These are phyloP conservation scores for Apis laboriosa DNA, from an alignment of 1,140 invertebrate genomes.

Conservation along the genomic window DNA sequence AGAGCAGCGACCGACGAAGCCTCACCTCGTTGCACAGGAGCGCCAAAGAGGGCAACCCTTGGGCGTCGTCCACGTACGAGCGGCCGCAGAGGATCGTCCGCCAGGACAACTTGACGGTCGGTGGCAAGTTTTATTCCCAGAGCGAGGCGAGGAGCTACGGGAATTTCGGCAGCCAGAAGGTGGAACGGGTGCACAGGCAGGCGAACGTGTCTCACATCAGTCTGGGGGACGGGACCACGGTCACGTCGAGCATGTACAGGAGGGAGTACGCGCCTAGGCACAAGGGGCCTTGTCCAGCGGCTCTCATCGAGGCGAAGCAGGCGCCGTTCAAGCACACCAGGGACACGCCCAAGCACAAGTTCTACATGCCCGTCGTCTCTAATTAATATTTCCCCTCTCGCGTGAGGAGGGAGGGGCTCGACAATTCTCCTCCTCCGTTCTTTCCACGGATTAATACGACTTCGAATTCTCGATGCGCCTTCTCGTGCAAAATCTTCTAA, in stretches of 20 bases:
- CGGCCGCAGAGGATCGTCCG: constrained; percentile 82
- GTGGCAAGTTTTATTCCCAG: constrained; percentile 87
- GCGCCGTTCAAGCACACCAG: constrained; percentile 90
- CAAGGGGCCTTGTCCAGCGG: constrained; percentile 88
- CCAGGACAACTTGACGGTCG: constrained; percentile 85
- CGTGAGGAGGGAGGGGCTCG: too few relatives aligned
- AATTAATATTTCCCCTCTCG: constrained; percentile 47
- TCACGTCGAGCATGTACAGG: constrained; percentile 86
- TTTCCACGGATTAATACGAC: too few relatives aligned
- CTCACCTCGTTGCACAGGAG: constrained; percentile 88
- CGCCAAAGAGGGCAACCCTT: constrained; percentile 79
- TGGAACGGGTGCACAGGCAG: constrained; percentile 82
- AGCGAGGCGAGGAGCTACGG: constrained; percentile 85
- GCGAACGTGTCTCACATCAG: constrained; percentile 87
- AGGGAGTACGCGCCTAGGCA: constrained; percentile 87
- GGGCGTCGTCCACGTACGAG: constrained; percentile 79
- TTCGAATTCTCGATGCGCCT: too few relatives aligned
- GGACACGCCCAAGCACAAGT: constrained; percentile 91
- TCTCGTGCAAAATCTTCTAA: too few relatives aligned
- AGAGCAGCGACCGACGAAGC: constrained; percentile 87
- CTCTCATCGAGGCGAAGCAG: constrained; percentile 86
- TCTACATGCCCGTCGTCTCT: constrained; percentile 85
- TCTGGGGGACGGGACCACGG: constrained; percentile 83
- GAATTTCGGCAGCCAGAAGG: constrained; percentile 82
- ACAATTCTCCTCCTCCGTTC: too few relatives aligned